Base-by-base conservation (phyloP, 1,140 invertebrate genomes). In the Drosophila nannoptera region DNA sequence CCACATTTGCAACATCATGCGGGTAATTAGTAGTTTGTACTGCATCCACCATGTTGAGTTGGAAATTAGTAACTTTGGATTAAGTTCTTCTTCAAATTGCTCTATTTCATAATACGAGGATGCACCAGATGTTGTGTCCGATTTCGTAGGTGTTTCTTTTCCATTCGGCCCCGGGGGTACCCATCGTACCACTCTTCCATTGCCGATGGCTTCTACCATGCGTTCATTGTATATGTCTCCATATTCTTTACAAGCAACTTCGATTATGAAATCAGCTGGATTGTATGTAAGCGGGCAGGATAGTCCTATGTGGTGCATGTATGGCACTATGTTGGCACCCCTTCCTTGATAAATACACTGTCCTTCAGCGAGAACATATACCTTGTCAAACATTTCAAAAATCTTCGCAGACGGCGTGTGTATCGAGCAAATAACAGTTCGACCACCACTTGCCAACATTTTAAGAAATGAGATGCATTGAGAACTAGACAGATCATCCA, bases 361-460 rank as follows among this genome's bases (percentile, higher is more conserved):
- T 0, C 95, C 95, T 33, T 91, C 91, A 0, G 94, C 91, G 0
- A 96, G 91, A 2, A 95, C 92, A 71, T 95, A 96, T 0, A 95
- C 92, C 45, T 95, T 92, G 89, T 96, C 94, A 83, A 96, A 95
- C 89, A 93, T 93, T 0, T 93, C 89, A 83, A 96, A 96, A 38
- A 95, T 90, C 48, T 92, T 92, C 0, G 95, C 94, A 67, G 95
- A 97, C 0, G 97, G 97, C 14, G 97, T 97, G 87, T 98, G 97
- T 22, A 98, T 93, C 0, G 96, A 97, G 87, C 96, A 98, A 12
- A 98, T 93, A 0, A 98, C 94, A 0, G 96, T 97, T 36, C 96
- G 91, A 0, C 96, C 96, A 3, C 93, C 94, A 42, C 92, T 87
- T 0, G 97, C 96, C 38, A 98, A 91, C 31, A 92, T 91, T 88